Percentiles rank a stretch among this genome's conserved stretches.
Evolutionary conservation across 2,113 vertebrate genomes (phyloP).

Genomic region (Spermophilus dauricus): DNA sequence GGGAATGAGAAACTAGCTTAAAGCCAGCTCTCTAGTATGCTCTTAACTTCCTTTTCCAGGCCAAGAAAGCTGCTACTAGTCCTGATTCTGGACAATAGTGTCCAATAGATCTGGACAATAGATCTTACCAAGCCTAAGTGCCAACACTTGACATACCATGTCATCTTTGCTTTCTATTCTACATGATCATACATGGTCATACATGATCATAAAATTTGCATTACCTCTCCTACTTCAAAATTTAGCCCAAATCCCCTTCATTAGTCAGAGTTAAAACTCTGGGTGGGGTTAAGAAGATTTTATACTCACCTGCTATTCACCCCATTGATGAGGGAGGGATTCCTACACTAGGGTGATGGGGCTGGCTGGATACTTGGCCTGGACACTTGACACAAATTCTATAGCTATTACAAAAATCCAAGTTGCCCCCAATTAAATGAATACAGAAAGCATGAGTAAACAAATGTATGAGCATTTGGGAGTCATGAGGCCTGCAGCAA

Average conservation of each 20-base stretch:
- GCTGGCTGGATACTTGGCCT: background rate
- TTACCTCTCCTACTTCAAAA: background rate
- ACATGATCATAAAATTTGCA: no score
- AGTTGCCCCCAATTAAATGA: background rate
- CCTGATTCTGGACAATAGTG: background rate
- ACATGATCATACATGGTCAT: rapidly evolving
- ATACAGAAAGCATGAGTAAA: background rate
- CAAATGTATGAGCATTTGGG: background rate
- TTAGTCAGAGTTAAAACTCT: background rate
- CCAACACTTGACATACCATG: no score
- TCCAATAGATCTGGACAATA: no score
- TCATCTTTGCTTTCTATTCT: rapidly evolving
- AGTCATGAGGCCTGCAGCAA: no score
- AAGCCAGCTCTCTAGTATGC: background rate
- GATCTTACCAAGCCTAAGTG: background rate
- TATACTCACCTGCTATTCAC: background rate
- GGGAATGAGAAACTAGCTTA: background rate
- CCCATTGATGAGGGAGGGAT: background rate
- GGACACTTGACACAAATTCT: background rate
- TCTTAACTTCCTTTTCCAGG: background rate
- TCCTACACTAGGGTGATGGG: background rate
- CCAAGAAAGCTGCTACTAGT: background rate
- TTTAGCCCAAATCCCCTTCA: background rate
- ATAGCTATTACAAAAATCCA: background rate
- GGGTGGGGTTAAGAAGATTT: no score